phyloP scores from a whole-genome alignment of 2,797 vertebrate genomes.

The Anomalospiza imberbis region DNA sequence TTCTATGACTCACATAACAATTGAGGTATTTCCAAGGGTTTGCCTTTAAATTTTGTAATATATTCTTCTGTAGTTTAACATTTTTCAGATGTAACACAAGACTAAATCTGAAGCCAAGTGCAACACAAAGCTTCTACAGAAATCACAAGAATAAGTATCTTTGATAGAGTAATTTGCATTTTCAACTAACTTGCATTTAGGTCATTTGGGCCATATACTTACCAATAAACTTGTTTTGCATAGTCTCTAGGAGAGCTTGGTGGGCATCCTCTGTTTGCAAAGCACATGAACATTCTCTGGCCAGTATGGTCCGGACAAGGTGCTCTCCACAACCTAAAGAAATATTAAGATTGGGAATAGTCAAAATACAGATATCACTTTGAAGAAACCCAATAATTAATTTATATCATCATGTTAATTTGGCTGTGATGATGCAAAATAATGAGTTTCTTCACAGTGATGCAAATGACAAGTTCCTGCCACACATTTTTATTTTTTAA shows the following conservation, averaged over 20 bases:
- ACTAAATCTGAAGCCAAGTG: not conserved
- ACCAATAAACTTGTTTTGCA: slow-evolving; percentile 99
- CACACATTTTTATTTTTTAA: not conserved
- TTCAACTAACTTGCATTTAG: not conserved
- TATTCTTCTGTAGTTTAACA: slow-evolving; percentile 24
- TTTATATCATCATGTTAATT: not conserved
- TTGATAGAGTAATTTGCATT: not conserved
- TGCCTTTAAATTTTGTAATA: slow-evolving; percentile 33
- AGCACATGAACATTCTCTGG: slow-evolving; percentile 94
- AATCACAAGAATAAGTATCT: not conserved
- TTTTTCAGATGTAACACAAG: slow-evolving; percentile 5
- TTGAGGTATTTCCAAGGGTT: slow-evolving; percentile 35
- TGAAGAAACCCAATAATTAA: not conserved
- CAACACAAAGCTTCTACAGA: not conserved
- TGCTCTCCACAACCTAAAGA: slow-evolving; percentile 95
- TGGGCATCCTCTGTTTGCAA: slow-evolving; percentile 97
- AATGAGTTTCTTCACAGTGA: not conserved
- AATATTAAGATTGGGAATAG: slow-evolving; percentile 24
- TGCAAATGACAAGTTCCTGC: not conserved
- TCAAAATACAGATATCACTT: not conserved
- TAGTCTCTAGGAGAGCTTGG: slow-evolving; percentile 96
- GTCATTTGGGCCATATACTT: slow-evolving; percentile 66
- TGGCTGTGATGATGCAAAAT: not conserved
- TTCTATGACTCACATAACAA: slow-evolving; percentile 43
- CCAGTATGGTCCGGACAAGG: slow-evolving; percentile 96